These are phyloP conservation scores for Lochmaea crataegi DNA, from an alignment of 2,888 invertebrate species.

Conservation along the genomic window DNA sequence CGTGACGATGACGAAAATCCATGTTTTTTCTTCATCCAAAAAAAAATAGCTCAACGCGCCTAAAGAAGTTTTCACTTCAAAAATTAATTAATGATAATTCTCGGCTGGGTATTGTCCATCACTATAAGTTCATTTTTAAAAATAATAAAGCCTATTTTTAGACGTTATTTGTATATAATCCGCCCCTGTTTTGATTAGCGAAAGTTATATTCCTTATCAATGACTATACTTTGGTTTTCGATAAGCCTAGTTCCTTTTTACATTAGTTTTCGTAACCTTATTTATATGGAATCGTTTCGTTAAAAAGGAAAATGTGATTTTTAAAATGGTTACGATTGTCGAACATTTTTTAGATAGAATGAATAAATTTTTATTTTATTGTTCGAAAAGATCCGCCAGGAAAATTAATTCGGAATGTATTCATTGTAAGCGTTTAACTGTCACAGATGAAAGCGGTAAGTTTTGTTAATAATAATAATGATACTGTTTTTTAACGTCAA, in stretches of 20 bases:
- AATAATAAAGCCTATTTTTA: neutral
- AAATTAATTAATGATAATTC: too few species aligned
- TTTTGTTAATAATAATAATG: neutral
- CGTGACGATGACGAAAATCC: too few species aligned
- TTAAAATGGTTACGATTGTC: neutral
- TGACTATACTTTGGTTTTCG: neutral
- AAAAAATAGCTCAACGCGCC: too few species aligned
- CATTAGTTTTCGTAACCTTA: neutral
- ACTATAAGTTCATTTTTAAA: slow-evolving; percentile 37
- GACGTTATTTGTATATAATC: neutral
- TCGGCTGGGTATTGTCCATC: too few species aligned
- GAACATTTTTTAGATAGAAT: neutral
- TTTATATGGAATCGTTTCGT: neutral
- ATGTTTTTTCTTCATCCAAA: too few species aligned
- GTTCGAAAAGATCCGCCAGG: neutral
- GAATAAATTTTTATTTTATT: slow-evolving; percentile 2
- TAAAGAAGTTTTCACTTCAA: too few species aligned
- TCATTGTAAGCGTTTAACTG: slow-evolving; percentile 1
- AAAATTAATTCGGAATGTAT: slow-evolving; percentile 1
- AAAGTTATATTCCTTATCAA: slow-evolving; percentile 1
- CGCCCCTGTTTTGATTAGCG: slow-evolving; percentile 3
- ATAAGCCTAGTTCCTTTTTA: slow-evolving; percentile 1
- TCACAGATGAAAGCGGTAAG: slow-evolving; percentile 2
- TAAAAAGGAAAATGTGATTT: neutral
- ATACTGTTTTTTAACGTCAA: neutral